phyloP scores from a whole-genome alignment of 2,797 vertebrate genomes.

The Ptychobarbus kaznakovi region DNA sequence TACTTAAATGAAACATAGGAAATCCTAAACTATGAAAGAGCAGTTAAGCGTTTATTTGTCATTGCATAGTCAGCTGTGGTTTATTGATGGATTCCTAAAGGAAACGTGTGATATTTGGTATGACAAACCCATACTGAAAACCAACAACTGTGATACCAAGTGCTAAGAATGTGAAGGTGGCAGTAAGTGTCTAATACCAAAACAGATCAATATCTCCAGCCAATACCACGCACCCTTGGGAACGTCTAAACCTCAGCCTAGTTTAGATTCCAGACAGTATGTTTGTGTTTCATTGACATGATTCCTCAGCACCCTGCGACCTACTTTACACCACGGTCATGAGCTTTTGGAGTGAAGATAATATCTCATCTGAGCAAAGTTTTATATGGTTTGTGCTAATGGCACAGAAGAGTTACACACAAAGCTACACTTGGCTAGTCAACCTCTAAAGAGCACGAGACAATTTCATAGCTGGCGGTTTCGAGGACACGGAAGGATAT shows the following conservation, averaged over 20 bases:
- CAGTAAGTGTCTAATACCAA: background rate
- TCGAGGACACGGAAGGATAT: background rate
- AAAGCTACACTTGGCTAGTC: background rate
- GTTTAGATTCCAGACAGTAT: background rate
- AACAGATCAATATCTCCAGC: background rate
- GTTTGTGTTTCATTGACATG: constrained; percentile 22
- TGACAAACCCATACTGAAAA: background rate
- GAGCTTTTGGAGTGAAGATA: constrained; percentile 1
- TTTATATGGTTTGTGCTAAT: constrained; percentile 14
- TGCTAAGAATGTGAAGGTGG: background rate
- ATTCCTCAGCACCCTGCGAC: background rate
- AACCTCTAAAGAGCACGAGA: background rate
- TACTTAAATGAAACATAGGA: no score
- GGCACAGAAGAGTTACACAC: constrained; percentile 3
- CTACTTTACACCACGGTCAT: background rate
- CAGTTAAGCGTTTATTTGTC: background rate
- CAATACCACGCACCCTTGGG: background rate
- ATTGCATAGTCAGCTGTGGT: background rate
- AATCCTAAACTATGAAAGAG: background rate
- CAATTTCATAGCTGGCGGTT: background rate
- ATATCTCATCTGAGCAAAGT: constrained; percentile 35
- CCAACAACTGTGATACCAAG: background rate
- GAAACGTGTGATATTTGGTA: background rate
- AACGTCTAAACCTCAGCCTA: background rate
- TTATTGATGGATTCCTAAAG: background rate